Percentiles rank a stretch among this genome's conserved stretches.
Conservation (phyloP, 2,888 invertebrate genomes). For the Epinotia brunnichana region DNA sequence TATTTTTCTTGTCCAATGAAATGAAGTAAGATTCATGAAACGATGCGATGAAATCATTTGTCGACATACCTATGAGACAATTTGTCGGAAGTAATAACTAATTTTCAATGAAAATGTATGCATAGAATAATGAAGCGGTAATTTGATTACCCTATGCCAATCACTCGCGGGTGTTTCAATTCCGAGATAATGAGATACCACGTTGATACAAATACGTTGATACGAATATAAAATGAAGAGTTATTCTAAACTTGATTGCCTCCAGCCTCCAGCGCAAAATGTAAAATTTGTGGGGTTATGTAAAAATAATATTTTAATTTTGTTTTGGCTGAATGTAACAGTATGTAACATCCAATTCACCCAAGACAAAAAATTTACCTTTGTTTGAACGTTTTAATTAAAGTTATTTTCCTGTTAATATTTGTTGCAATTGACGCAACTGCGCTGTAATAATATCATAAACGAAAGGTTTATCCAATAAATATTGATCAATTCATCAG, state of each 20-base stretch:
- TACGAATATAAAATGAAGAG: constrained; percentile 26
- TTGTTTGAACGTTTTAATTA: too few species aligned
- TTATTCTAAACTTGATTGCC: neutral
- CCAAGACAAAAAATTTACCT: neutral
- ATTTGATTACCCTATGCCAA: constrained; percentile 33
- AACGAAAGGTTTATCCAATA: constrained; percentile 46
- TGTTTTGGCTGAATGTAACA: neutral
- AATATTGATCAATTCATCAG: constrained; percentile 59
- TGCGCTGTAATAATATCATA: neutral
- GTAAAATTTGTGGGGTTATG: neutral
- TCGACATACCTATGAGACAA: neutral
- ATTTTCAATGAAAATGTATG: constrained; percentile 36
- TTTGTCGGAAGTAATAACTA: constrained; percentile 25
- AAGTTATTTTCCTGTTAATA: too few species aligned
- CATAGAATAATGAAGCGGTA: constrained; percentile 36
- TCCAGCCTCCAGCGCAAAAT: neutral
- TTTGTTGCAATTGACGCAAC: too few species aligned
- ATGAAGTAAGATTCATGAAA: too few species aligned
- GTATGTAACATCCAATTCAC: too few species aligned
- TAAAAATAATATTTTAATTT: neutral
- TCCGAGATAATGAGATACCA: constrained; percentile 23
- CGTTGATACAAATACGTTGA: neutral
- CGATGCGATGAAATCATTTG: neutral
- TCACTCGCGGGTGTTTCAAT: constrained; percentile 34
- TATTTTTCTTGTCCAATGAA: too few species aligned